Evolutionary conservation across 2,797 vertebrate species (phyloP), one percentile per base, ranked within the genome.

Genomic region (Dipus sagitta): DNA sequence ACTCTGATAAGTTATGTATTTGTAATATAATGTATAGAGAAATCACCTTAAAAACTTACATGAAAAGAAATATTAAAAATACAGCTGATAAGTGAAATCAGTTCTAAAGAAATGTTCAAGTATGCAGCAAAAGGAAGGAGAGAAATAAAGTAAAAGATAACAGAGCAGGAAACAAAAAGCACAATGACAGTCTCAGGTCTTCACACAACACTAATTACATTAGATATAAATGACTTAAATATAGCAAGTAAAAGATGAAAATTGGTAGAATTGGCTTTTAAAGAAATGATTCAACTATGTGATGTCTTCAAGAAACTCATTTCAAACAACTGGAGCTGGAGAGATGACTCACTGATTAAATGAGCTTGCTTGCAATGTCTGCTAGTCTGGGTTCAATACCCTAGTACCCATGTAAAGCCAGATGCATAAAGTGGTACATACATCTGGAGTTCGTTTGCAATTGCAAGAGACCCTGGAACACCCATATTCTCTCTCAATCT

Each of bases 221-320:
- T 92, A 94, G 92, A 54, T 60, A 12, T 86, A 78, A 90, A 82
- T 88, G 62, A 85, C 47, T 71, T 77, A 92, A 91, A 80, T 79
- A 58, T 0, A 86, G 2, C 6, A 92, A 88, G 8, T 58, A 58
- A 78, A 90, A 92, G 14, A 79, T 68, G 24, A 20, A 80, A 32
- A 83, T 32, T 28, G 11, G 23, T 6, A 91, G 38, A 47, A 23
- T 79, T 30, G 4, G 7, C 47, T n/a, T 74, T 74, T 76, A n/a
- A 84, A 71, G 70, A 62, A 78, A 65, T 54, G 28, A 26, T 14
- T 12, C 30, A 88, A 70, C 28, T 88, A 62, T 68, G n/a, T 62
- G n/a, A 42, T 72, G 24, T 52, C 70, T 67, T 60, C 15, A 67
- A 64, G 42, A 15, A 89, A 88, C 18, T 94, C 34, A 65, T 32